Conservation (phyloP, 2,113 vertebrate genomes). For the Poeciliopsis prolifica region DNA sequence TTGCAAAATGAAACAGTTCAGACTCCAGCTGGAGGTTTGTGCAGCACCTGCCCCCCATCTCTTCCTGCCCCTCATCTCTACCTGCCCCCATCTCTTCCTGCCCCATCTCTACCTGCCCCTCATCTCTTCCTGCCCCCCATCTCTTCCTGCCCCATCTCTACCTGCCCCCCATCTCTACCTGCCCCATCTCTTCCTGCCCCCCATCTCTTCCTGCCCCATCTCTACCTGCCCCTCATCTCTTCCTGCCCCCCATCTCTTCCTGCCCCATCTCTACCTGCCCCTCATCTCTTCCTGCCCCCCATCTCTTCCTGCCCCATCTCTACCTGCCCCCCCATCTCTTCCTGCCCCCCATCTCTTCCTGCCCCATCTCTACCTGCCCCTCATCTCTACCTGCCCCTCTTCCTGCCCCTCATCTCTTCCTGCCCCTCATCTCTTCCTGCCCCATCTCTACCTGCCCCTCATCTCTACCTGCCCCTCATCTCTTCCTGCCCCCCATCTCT, state of each 20-base stretch:
- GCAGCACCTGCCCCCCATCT: slow-evolving; percentile 11
- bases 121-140: background rate
- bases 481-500: slow-evolving; percentile 43
- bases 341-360: slow-evolving; percentile 49
- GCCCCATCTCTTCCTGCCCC: slow-evolving; percentile 43
- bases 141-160: too few relatives aligned
- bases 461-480: slow-evolving; percentile 41
- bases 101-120: too few relatives aligned
- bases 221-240: slow-evolving; percentile 22
- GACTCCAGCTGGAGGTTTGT: too few relatives aligned
- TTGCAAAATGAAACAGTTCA: too few relatives aligned
- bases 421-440: slow-evolving; percentile 56
- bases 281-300: too few relatives aligned
- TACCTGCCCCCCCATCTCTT: slow-evolving; percentile 3
- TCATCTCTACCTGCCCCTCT: too few relatives aligned
- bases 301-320: too few relatives aligned
- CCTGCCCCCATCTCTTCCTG: slow-evolving; percentile 18
- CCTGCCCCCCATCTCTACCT: too few relatives aligned
- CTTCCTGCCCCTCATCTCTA: slow-evolving; percentile 2
- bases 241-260: too few relatives aligned
- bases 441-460: slow-evolving; percentile 5
- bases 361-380: too few relatives aligned
- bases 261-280: too few relatives aligned
- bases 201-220: slow-evolving; percentile 7
- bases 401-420: background rate